These are phyloP conservation scores for Trachelus troglodyta DNA, from an alignment of 2,888 invertebrate species.

Conservation along the genomic window DNA sequence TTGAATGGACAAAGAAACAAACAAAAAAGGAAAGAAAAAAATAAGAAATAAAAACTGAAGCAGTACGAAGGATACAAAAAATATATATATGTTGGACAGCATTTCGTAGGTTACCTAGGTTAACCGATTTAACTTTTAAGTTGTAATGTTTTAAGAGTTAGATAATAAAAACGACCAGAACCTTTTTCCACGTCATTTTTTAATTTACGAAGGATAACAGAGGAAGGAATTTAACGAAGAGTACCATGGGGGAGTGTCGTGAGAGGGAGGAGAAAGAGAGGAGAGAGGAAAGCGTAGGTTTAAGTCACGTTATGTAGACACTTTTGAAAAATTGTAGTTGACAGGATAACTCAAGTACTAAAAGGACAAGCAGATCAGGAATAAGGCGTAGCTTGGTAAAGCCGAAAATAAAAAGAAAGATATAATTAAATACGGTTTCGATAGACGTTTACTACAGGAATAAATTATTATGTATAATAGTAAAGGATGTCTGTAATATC, in stretches of 20 bases:
- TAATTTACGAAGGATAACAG: slow-evolving; percentile 39
- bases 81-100: slow-evolving; percentile 33
- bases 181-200: slow-evolving; percentile 57
- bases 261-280: slow-evolving; percentile 9
- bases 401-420: slow-evolving; percentile 18
- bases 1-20: slow-evolving; percentile 1
- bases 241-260: slow-evolving; percentile 13
- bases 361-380: slow-evolving; percentile 9
- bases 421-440: neutral
- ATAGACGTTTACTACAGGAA: slow-evolving; percentile 8
- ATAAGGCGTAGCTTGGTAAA: slow-evolving; percentile 27
- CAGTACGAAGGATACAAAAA: slow-evolving; percentile 1
- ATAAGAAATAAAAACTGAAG: slow-evolving; percentile 14
- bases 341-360: neutral
- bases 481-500: slow-evolving; percentile 39
- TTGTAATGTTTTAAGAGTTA: slow-evolving; percentile 63
- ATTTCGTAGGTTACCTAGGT: slow-evolving; percentile 58
- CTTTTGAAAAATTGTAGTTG: neutral
- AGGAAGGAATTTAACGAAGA: slow-evolving; percentile 21
- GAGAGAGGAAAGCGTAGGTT: slow-evolving; percentile 12
- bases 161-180: slow-evolving; percentile 62
- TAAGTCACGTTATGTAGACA: neutral
- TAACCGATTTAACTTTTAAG: slow-evolving; percentile 54
- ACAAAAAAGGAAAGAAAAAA: slow-evolving; percentile 3
- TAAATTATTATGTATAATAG: slow-evolving; percentile 24